Conservation (phyloP, 2,888 invertebrate species). For the Pollenia labialis region DNA sequence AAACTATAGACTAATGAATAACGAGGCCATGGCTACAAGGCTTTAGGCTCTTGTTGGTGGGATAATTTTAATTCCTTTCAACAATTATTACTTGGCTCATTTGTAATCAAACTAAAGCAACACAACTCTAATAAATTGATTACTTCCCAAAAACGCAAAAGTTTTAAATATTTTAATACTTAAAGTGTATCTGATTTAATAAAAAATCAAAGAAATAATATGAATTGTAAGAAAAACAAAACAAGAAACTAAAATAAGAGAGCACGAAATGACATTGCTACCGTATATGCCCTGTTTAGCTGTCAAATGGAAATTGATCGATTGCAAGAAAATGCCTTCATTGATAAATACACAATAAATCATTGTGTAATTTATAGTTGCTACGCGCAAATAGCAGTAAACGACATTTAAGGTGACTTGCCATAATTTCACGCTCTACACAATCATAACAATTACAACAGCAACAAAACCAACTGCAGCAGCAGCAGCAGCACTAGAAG, state of each 20-base stretch:
- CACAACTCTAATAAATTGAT: too few relatives aligned
- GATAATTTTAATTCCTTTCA: too few relatives aligned
- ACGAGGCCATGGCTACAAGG: too few relatives aligned
- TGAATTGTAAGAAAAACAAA: neutral
- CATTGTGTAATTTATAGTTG: constrained; percentile 79
- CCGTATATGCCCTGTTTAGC: constrained; percentile 70
- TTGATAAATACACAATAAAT: constrained; percentile 78
- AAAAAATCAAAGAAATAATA: neutral
- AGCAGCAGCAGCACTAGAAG: constrained; percentile 33
- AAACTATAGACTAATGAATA: too few relatives aligned
- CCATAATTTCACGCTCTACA: constrained; percentile 78
- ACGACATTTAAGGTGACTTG: constrained; percentile 75
- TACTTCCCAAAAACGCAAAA: neutral
- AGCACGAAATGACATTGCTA: constrained; percentile 56
- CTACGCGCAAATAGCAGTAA: constrained; percentile 74
- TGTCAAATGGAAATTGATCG: constrained; percentile 73
- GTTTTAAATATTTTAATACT: neutral
- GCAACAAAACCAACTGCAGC: constrained; percentile 44
- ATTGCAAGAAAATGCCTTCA: constrained; percentile 74
- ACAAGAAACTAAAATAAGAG: constrained; percentile 38
- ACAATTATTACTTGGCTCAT: too few relatives aligned
- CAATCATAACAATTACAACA: constrained; percentile 42
- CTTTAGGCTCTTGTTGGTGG: too few relatives aligned
- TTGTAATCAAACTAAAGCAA: too few relatives aligned
- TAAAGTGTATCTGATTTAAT: neutral